These are phyloP conservation scores for Scaptomyza caliginosa DNA, from an alignment of 2,888 invertebrate genomes.

Conservation along the genomic window DNA sequence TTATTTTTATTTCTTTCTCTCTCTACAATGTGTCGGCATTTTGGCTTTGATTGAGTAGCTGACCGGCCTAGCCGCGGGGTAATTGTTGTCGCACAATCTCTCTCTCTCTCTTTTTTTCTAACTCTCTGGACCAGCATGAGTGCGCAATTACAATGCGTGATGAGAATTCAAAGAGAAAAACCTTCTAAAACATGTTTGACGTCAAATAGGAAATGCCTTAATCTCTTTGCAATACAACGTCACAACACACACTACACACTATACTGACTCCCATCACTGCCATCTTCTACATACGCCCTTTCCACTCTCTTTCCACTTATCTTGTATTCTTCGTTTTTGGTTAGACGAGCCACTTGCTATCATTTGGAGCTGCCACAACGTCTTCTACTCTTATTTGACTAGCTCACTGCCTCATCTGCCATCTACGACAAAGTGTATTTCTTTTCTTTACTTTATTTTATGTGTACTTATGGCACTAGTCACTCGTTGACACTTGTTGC, in stretches of 20 bases:
- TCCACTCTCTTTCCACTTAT: conserved; percentile 17
- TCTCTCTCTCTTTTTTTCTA: not conserved
- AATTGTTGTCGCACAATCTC: conserved; percentile 71
- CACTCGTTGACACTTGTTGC: conserved; percentile 72
- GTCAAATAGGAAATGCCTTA: conserved; percentile 78
- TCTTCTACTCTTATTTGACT: conserved; percentile 43
- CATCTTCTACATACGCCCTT: not conserved
- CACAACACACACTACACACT: conserved; percentile 61
- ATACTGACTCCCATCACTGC: conserved; percentile 13
- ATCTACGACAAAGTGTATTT: conserved; percentile 24
- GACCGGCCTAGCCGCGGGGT: conserved; percentile 67
- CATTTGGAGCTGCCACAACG: conserved; percentile 23
- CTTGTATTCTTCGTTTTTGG: conserved; percentile 19
- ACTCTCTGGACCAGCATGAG: conserved; percentile 54
- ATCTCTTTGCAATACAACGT: conserved; percentile 55
- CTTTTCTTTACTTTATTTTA: conserved; percentile 23
- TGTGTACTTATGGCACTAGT: conserved; percentile 77
- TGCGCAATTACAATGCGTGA: conserved; percentile 72
- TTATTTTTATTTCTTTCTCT: no score
- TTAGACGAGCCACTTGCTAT: conserved; percentile 11
- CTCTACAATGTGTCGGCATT: conserved; percentile 51
- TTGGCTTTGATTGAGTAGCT: conserved; percentile 73
- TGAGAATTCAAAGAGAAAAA: conserved; percentile 33
- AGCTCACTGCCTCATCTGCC: conserved; percentile 22
- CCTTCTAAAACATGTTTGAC: conserved; percentile 61